A percentile compares a stretch with the other conserved stretches of the same genome.
Evolutionary conservation across 1,140 invertebrate genomes (phyloP).

Genomic region (Drosophila punjabiensis): DNA sequence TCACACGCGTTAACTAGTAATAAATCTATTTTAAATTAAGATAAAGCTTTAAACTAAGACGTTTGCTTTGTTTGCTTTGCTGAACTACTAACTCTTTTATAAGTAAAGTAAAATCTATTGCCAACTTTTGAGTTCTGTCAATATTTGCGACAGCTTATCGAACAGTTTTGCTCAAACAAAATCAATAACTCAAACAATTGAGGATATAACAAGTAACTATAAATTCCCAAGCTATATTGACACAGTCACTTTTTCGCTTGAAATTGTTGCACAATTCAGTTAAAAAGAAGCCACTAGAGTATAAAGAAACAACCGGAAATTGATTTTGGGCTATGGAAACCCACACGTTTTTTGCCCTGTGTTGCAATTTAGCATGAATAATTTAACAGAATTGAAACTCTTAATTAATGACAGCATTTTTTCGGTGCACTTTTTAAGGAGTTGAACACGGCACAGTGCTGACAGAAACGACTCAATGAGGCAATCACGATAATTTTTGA

Average conservation of each 20-base stretch:
- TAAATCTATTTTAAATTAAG: no score
- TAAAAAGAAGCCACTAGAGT: not conserved
- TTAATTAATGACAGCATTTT: constrained; percentile 35
- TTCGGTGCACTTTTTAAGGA: constrained; percentile 33
- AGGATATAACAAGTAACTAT: constrained; percentile 12
- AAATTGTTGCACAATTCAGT: not conserved
- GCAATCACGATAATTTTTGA: constrained; percentile 46
- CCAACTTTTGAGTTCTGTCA: not conserved
- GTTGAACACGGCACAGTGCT: constrained; percentile 9
- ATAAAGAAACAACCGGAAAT: constrained; percentile 9
- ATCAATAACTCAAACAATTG: constrained; percentile 10
- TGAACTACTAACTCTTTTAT: not conserved
- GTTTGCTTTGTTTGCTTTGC: not conserved
- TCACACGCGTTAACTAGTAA: no score
- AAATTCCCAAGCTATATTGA: not conserved
- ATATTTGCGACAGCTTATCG: constrained; percentile 8
- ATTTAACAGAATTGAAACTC: constrained; percentile 12
- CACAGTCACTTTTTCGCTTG: not conserved
- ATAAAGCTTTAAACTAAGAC: not conserved
- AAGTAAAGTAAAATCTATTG: not conserved
- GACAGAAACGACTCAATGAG: constrained; percentile 29
- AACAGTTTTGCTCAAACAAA: constrained; percentile 8
- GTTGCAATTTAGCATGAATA: constrained; percentile 30
- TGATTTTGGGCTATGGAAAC: not conserved
- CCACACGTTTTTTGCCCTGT: not conserved